These are phyloP conservation scores for Rhorus exstirpatorius DNA, from an alignment of 2,888 invertebrate species.

Conservation along the genomic window DNA sequence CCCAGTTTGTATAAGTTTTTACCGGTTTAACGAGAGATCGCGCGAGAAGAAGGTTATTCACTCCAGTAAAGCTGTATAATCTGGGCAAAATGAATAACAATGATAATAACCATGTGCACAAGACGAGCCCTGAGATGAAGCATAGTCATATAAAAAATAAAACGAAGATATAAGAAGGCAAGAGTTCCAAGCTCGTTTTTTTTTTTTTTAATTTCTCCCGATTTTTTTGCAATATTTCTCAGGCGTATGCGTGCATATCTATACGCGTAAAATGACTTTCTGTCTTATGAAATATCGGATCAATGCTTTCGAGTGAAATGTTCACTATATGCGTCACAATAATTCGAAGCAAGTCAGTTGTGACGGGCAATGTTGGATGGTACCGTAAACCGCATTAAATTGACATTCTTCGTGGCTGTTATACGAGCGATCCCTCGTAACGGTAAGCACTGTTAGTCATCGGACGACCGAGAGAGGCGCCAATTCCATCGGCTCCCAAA, in stretches of 20 bases:
- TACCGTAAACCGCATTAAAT: slow-evolving; percentile 84
- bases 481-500: slow-evolving; percentile 51
- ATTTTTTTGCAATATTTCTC: too few relatives aligned
- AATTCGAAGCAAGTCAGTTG: slow-evolving; percentile 74
- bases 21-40: slow-evolving; percentile 63
- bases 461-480: slow-evolving; percentile 66
- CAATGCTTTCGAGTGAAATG: slow-evolving; percentile 49
- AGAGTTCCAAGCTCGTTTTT: too few relatives aligned
- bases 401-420: slow-evolving; percentile 81
- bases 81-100: slow-evolving; percentile 51
- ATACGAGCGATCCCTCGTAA: slow-evolving; percentile 82
- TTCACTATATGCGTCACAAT: slow-evolving; percentile 56
- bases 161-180: too few relatives aligned
- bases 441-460: slow-evolving; percentile 84
- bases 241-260: too few relatives aligned
- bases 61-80: slow-evolving; percentile 63
- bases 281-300: slow-evolving; percentile 24
- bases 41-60: slow-evolving; percentile 61
- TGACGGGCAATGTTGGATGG: slow-evolving; percentile 79
- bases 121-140: slow-evolving; percentile 5
- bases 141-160: too few relatives aligned
- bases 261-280: background rate
- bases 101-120: slow-evolving; percentile 33
- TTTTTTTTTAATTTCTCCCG: too few relatives aligned
- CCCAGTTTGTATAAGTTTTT: slow-evolving; percentile 57